Conservation (phyloP, 2,113 vertebrate genomes). For the Uria lomvia region DNA sequence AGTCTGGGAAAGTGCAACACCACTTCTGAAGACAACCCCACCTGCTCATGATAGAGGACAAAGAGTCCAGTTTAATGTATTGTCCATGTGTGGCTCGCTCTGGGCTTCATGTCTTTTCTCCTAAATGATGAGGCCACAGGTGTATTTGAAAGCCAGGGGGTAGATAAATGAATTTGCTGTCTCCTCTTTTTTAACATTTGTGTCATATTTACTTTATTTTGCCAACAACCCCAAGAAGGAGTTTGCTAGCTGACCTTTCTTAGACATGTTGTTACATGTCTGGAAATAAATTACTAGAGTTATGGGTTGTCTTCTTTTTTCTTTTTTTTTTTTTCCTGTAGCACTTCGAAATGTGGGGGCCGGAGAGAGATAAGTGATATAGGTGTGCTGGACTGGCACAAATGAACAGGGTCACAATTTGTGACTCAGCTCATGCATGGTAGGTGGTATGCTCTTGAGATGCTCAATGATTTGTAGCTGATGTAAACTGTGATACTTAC, state of each 20-base stretch:
- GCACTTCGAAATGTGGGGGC: not conserved
- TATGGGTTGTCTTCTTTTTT: not conserved
- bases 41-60: not conserved
- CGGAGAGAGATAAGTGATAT: not conserved
- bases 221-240: not conserved
- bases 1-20: not conserved
- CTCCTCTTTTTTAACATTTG: not conserved
- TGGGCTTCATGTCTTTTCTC: not conserved
- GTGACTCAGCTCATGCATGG: conserved; percentile 13
- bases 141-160: not conserved
- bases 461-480: conserved; percentile 9
- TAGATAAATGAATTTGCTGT: not conserved
- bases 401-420: not conserved
- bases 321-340: not conserved
- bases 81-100: not conserved
- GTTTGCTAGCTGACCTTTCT: conserved; percentile 20
- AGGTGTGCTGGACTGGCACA: not conserved
- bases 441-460: conserved; percentile 26
- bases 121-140: not conserved
- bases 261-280: conserved; percentile 2
- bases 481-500: conserved; percentile 43
- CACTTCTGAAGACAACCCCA: not conserved
- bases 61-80: not conserved
- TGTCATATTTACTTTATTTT: conserved; percentile 7
- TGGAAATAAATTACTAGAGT: conserved; percentile 17